phyloP scores from a whole-genome alignment of 2,797 vertebrate genomes.

The Nannoperca australis region DNA sequence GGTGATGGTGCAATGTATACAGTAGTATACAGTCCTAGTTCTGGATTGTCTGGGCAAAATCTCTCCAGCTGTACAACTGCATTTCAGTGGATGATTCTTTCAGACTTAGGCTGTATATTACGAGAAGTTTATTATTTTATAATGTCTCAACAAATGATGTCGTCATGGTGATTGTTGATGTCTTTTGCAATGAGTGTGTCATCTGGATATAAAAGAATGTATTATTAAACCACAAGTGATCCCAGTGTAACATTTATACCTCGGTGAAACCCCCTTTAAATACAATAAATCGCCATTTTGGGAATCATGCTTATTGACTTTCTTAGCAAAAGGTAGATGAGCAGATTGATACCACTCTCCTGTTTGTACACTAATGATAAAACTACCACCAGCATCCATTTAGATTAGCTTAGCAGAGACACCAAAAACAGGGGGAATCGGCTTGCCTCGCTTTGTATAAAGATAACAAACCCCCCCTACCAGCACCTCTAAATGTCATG shows the following conservation, averaged over 20 bases:
- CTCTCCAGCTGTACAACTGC: constrained; percentile 10
- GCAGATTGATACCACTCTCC: background rate
- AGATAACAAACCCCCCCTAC: background rate
- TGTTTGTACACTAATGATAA: background rate
- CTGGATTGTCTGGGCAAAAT: constrained; percentile 1
- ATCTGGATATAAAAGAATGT: background rate
- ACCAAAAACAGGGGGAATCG: background rate
- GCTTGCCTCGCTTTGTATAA: background rate
- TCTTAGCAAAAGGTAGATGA: background rate
- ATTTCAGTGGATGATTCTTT: background rate
- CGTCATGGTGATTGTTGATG: background rate
- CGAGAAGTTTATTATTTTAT: background rate
- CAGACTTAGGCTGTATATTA: background rate
- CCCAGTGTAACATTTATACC: background rate
- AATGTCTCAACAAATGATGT: background rate
- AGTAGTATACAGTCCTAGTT: background rate
- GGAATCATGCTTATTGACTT: background rate
- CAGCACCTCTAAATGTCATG: background rate
- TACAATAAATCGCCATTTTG: background rate
- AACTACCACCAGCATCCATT: background rate
- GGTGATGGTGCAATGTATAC: background rate
- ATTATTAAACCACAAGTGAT: background rate
- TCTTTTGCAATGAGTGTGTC: background rate
- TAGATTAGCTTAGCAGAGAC: background rate
- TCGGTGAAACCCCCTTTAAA: background rate